Conservation (phyloP, 2,113 vertebrate genomes). For the Pygoscelis adeliae region DNA sequence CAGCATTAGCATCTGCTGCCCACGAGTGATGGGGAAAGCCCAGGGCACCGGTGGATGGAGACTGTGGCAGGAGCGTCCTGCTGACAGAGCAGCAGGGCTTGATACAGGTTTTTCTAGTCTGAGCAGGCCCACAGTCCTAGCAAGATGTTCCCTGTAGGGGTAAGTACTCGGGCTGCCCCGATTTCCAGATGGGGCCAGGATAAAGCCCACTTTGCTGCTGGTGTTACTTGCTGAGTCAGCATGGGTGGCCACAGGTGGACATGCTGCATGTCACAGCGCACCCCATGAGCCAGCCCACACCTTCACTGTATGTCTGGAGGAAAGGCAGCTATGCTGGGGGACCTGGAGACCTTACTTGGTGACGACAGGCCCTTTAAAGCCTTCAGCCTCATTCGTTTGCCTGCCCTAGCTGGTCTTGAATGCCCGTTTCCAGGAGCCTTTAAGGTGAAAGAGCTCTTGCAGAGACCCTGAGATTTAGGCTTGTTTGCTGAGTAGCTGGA, state of each 20-base stretch:
- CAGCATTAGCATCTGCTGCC: neutral
- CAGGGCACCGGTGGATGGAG: neutral
- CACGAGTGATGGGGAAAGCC: neutral
- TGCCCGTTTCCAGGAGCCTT: neutral
- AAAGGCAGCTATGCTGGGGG: neutral
- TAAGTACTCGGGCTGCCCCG: neutral
- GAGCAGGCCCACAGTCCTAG: neutral
- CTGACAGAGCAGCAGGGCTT: conserved; percentile 36
- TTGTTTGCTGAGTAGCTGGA: neutral
- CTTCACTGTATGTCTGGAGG: neutral
- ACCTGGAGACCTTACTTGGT: neutral
- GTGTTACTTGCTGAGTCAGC: neutral
- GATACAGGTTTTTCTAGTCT: neutral
- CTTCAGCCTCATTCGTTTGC: neutral
- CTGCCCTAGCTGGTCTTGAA: neutral
- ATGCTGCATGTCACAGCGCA: rapidly evolving
- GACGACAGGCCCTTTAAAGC: neutral
- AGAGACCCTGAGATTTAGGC: neutral
- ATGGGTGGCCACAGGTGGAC: neutral
- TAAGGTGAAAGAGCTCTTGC: neutral
- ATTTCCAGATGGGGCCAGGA: neutral
- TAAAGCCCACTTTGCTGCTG: neutral
- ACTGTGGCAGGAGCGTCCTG: neutral
- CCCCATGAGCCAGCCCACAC: neutral
- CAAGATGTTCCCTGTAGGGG: neutral